Base-by-base conservation (phyloP, 2,113 vertebrate species). In the Macquaria ambigua region DNA sequence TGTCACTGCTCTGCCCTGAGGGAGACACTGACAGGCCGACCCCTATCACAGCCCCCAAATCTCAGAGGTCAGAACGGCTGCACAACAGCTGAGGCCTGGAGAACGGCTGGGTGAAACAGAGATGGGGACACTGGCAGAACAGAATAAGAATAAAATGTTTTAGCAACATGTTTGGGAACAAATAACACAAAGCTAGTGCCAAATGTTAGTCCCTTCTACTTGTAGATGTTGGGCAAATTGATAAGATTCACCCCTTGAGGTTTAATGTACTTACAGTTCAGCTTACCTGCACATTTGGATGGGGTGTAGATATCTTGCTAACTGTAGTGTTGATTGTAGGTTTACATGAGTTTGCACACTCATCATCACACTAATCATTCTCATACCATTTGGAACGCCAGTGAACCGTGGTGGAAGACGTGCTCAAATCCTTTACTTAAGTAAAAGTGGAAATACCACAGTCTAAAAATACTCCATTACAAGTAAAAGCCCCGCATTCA, bases 1-100 rank as follows among this genome's bases (percentile, higher is more conserved):
- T 96, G 95, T 96, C 95, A 96, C 76, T 86, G 87, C 92, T 79
- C 79, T 88, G 72, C 88, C 84, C 85, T 89, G 91, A 95, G 92
- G 92, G 90, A 93, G 90, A 93, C 92, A 95, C 93, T 95, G 95
- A 95, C 95, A 95, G 91, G 87, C 90, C 37, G 83, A 93, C 92
- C 87, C 89, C 84, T 83, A 89, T 85, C 80, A 53, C 87, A 87
- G 87, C 81, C 88, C 92, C 79, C 75, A 93, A 92, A 92, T 93
- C 94, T 91, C 92, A 91, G 90, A 94, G 92, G 90, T 94, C 89
- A 92, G 56, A 82, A 74, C 66, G 87, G 77, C 89, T 89, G 85
- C 52, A 92, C 86, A 89, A 94, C 95, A 95, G 92, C 95, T 94
- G 91, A 94, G 87, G 83, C 79, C 79, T 1, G 37, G 69, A 82